phyloP scores from a whole-genome alignment of 2,888 invertebrate genomes.

The Blera fallax region DNA sequence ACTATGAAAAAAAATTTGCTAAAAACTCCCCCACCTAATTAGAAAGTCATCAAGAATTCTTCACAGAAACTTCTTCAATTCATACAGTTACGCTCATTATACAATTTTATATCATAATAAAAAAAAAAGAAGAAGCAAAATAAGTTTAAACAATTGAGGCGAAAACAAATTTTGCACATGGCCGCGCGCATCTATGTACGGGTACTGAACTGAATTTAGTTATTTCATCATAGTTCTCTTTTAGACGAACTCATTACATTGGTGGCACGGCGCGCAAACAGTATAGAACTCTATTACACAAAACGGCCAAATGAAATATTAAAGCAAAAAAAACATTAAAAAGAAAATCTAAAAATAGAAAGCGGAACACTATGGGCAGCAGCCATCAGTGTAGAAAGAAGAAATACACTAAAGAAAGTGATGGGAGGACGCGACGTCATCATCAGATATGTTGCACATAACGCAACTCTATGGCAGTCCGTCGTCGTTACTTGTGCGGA shows the following conservation, averaged over 20 bases:
- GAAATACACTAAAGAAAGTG: slow-evolving; percentile 45
- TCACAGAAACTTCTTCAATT: neutral
- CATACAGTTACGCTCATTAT: neutral
- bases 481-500: slow-evolving; percentile 10
- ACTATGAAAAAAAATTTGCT: neutral
- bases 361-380: slow-evolving; percentile 68
- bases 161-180: slow-evolving; percentile 49
- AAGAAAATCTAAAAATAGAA: slow-evolving; percentile 66
- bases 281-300: slow-evolving; percentile 18
- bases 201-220: slow-evolving; percentile 4
- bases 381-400: slow-evolving; percentile 56
- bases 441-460: slow-evolving; percentile 52
- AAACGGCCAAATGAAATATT: slow-evolving; percentile 28
- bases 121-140: neutral
- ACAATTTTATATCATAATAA: neutral
- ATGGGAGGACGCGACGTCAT: slow-evolving; percentile 61
- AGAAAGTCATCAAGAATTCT: neutral
- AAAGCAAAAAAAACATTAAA: slow-evolving; percentile 6
- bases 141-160: slow-evolving; percentile 13
- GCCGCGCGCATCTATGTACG: slow-evolving; percentile 25
- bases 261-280: neutral
- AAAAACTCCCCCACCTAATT: neutral
- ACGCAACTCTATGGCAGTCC: neutral
- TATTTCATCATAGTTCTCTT: slow-evolving; percentile 40
- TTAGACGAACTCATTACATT: slow-evolving; percentile 49